Conservation (phyloP, 2,113 vertebrate species). For the Cichladusa arquata region DNA sequence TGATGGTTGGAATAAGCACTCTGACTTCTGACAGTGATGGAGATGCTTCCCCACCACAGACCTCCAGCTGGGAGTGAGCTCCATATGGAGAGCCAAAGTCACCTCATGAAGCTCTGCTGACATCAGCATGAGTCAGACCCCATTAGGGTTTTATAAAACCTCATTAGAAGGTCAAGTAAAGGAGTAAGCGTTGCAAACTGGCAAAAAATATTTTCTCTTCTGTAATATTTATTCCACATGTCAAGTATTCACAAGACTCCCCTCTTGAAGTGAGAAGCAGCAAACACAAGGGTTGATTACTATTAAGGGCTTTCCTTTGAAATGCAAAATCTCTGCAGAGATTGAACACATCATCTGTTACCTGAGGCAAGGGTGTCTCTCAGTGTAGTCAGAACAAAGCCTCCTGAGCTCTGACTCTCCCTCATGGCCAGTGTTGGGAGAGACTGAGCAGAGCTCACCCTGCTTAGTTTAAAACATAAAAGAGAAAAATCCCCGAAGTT, state of each 20-base stretch:
- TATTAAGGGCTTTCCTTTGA: neutral
- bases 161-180: neutral
- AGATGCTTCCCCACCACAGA: neutral
- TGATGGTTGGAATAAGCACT: neutral
- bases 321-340: neutral
- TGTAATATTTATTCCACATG: neutral
- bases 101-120: neutral
- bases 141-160: neutral
- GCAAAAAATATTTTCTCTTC: neutral
- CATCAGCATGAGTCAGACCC: neutral
- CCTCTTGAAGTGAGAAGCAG: neutral
- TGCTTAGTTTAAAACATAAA: neutral
- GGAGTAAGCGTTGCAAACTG: neutral
- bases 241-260: neutral
- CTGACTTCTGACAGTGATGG: neutral
- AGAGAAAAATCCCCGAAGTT: neutral
- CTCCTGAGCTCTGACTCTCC: neutral
- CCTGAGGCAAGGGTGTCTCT: neutral
- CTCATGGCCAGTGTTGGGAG: neutral
- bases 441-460: neutral
- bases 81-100: neutral
- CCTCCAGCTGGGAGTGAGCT: neutral
- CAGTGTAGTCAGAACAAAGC: neutral
- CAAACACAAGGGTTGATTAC: neutral
- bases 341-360: neutral